Percentiles rank a stretch among this genome's conserved stretches.
Evolutionary conservation across 2,888 invertebrate species (phyloP).

Genomic region (Microplitis deprimator): DNA sequence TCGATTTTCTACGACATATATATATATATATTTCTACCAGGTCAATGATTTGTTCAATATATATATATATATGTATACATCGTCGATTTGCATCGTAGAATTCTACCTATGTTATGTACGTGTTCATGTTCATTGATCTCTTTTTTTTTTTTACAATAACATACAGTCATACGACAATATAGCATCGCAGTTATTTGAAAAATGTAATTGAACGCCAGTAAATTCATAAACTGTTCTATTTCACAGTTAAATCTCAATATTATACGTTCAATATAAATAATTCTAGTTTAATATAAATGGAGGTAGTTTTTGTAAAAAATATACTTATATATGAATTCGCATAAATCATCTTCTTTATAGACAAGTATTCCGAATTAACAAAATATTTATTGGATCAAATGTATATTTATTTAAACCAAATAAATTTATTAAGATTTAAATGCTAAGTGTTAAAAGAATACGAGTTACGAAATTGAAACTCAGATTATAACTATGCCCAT

Average conservation of each 20-base stretch:
- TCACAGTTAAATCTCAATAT: neutral
- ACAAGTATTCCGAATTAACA: too few relatives aligned
- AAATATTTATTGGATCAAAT: too few relatives aligned
- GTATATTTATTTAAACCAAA: too few relatives aligned
- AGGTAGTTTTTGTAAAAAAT: neutral
- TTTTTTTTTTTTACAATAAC: neutral
- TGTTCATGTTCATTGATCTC: slow-evolving; percentile 12
- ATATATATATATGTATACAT: slow-evolving; percentile 2
- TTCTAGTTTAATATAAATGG: neutral
- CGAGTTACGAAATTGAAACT: slow-evolving; percentile 58
- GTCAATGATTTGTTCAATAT: slow-evolving; percentile 20
- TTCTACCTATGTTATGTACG: slow-evolving; percentile 4
- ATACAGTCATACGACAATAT: neutral
- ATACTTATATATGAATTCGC: too few relatives aligned
- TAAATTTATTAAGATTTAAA: neutral
- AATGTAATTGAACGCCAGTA: neutral
- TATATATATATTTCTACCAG: neutral
- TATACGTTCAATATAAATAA: neutral
- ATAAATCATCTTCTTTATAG: too few relatives aligned
- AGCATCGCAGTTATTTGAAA: neutral
- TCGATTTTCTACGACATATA: neutral
- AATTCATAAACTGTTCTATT: neutral
- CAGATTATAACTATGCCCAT: slow-evolving; percentile 59
- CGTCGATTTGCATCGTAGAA: slow-evolving; percentile 21
- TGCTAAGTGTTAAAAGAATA: slow-evolving; percentile 26